These are phyloP conservation scores for Ornithorhynchus anatinus DNA, from an alignment of 2,113 vertebrate genomes.

Conservation along the genomic window DNA sequence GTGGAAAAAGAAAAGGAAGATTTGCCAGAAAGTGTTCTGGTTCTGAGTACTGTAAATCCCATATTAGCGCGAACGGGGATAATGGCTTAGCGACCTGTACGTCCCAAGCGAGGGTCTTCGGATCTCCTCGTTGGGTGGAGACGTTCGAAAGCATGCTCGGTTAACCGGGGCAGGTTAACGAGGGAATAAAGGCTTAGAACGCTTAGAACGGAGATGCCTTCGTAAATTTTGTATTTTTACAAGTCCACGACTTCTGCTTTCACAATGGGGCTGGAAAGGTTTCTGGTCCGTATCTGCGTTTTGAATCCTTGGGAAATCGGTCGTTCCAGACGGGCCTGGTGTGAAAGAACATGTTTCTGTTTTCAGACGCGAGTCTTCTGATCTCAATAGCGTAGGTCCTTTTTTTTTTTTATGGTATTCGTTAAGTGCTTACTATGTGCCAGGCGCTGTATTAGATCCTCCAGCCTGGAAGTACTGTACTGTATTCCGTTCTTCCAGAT, in stretches of 20 bases:
- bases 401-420: no score
- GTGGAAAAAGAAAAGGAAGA: constrained; percentile 44
- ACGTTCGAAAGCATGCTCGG: constrained; percentile 1
- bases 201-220: background rate
- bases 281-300: constrained; percentile 50
- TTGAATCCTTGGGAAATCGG: constrained; percentile 25
- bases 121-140: constrained; percentile 1
- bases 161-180: constrained; percentile 3
- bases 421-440: no score
- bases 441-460: no score
- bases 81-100: constrained; percentile 11
- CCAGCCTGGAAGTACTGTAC: no score
- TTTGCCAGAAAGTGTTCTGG: constrained; percentile 2
- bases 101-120: constrained; percentile 32
- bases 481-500: no score
- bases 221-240: constrained; percentile 32
- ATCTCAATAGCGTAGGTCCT: constrained; percentile 18
- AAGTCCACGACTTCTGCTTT: constrained; percentile 39
- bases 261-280: constrained; percentile 44
- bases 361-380: constrained; percentile 40
- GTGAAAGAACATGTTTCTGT: constrained; percentile 38
- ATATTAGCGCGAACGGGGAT: constrained; percentile 27
- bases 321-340: constrained; percentile 19
- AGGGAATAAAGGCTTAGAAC: constrained; percentile 24
- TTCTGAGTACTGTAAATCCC: constrained; percentile 14